These are phyloP conservation scores for Eilema caniola DNA, from an alignment of 2,888 invertebrate genomes.

Conservation along the genomic window DNA sequence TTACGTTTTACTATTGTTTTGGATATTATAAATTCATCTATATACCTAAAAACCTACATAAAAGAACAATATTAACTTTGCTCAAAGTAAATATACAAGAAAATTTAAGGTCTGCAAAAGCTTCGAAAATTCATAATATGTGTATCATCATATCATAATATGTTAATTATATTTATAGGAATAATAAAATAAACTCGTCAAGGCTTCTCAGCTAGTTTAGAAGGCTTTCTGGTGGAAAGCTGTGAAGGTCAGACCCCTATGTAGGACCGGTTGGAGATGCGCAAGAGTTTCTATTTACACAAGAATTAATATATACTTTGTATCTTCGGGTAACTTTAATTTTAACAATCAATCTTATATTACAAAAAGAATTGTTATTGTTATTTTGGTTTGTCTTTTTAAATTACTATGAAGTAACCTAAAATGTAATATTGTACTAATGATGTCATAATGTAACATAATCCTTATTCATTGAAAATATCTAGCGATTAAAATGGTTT, in stretches of 20 bases:
- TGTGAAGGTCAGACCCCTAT: constrained; percentile 7
- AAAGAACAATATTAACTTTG: too few relatives aligned
- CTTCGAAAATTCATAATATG: neutral
- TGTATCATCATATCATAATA: neutral
- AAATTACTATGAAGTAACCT: too few relatives aligned
- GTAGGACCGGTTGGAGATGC: constrained; percentile 6
- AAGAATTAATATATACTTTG: neutral
- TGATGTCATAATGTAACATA: neutral
- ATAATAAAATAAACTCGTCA: neutral
- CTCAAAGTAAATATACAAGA: too few relatives aligned
- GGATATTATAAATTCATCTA: too few relatives aligned
- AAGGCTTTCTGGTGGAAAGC: constrained; percentile 12
- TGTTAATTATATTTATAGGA: neutral
- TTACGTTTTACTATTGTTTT: too few relatives aligned
- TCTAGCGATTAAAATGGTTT: neutral
- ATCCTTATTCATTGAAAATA: neutral
- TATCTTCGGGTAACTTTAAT: neutral
- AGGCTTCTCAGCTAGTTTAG: neutral
- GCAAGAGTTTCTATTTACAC: neutral
- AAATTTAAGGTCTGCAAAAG: too few relatives aligned
- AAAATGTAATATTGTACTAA: neutral
- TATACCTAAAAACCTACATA: too few relatives aligned
- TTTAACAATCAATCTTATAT: neutral
- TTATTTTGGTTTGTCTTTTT: neutral
- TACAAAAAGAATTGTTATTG: neutral